Evolutionary conservation across 2,888 invertebrate genomes (phyloP), one percentile per base, ranked within the genome.

Genomic region (Diarsia rubi): DNA sequence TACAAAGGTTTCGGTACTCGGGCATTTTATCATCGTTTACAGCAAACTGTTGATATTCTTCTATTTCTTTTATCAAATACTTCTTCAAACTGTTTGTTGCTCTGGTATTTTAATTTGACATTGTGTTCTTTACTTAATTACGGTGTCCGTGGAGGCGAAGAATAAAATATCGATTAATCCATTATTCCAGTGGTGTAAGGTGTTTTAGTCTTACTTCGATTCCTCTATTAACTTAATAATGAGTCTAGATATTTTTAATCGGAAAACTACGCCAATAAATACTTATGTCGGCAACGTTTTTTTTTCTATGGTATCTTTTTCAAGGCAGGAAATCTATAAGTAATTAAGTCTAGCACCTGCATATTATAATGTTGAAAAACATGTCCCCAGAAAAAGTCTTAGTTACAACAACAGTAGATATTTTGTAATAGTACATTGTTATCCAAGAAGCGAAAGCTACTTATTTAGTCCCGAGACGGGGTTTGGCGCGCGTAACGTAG

Each of bases 1-100:
- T 75, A 81, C 85, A 88, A 87, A 87, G 88, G 88, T 78, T 86
- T 84, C 84, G 80, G 85, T 82, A 45, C 83, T 79, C 76, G 83
- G 83, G 88, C 85, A 85, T 75, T 88, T 84, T 81, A 84, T 81
- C 82, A 85, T 80, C 71, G 84, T 82, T 86, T 83, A 87, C 54
- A 44, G n/a, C 60, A 52, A 71, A 78, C 42, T 68, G 64, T 77
- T 70, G 52, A 27, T 59, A 52, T 67, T 45, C 3, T 21, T 60
- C 42, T 75, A 24, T 24, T 62, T 14, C 14, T n/a, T 44, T 21
- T 69, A 45, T 31, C 11, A 9, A 70, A 69, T 49, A 72, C 54
- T 62, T 72, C 54, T 78, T 31, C 6, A 45, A 65, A 31, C 14
- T 45, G 19, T 76, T n/a, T 60, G 37, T 57, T 21, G 49, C 19